Evolutionary conservation across 2,797 vertebrate species (phyloP).

Genomic region (Emys orbicularis): DNA sequence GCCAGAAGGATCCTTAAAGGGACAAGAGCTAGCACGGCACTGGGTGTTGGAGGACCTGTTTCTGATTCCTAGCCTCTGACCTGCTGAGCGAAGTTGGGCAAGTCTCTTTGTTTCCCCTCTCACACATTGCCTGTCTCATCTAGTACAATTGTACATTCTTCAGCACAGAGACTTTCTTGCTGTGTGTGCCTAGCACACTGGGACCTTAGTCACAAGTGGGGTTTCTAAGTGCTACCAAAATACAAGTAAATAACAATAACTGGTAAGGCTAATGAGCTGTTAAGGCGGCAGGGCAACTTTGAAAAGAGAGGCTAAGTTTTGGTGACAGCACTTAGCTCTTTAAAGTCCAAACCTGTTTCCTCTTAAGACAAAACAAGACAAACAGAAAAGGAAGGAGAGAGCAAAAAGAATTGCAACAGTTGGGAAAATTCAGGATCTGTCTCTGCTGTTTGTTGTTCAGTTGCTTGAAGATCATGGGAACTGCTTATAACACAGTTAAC

Average conservation of each 20-base stretch:
- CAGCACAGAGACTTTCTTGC: background rate
- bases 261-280: background rate
- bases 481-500: constrained; percentile 3
- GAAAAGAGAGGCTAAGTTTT: background rate
- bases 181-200: background rate
- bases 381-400: background rate
- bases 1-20: constrained; percentile 18
- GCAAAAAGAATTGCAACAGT: background rate
- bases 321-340: background rate
- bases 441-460: background rate
- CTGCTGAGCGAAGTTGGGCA: constrained; percentile 31
- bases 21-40: constrained; percentile 34
- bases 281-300: background rate
- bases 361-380: background rate
- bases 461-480: background rate
- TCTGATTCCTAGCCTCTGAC: background rate
- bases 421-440: background rate
- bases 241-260: background rate
- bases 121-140: background rate
- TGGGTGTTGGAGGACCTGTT: accelerated
- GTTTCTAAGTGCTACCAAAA: background rate
- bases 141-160: background rate
- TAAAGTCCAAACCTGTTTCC: background rate
- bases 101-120: background rate
- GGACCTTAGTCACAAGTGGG: background rate